These are phyloP conservation scores for Clangula hyemalis DNA, from an alignment of 2,797 vertebrate genomes.

Conservation along the genomic window DNA sequence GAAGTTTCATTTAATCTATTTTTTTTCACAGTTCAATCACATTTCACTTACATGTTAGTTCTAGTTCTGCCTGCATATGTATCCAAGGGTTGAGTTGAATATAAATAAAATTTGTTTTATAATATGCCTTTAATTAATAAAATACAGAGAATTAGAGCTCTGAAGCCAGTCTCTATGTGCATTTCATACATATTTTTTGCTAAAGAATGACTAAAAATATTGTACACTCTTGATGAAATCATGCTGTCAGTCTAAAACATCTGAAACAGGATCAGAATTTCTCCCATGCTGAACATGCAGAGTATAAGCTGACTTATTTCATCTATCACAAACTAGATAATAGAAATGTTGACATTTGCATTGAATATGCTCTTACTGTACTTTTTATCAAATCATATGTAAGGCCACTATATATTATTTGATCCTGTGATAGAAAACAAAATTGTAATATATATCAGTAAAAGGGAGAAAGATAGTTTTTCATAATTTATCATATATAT, in stretches of 20 bases:
- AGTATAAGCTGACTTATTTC: not conserved
- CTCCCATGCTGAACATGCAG: not conserved
- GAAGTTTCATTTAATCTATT: conserved; percentile 5
- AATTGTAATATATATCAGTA: not conserved
- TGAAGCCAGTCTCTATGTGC: not conserved
- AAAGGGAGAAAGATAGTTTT: not conserved
- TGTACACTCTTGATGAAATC: not conserved
- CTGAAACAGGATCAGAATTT: not conserved
- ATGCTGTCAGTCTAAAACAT: not conserved
- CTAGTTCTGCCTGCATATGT: not conserved
- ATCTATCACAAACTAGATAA: not conserved
- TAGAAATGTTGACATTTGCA: not conserved
- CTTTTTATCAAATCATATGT: not conserved
- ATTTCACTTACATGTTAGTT: not conserved
- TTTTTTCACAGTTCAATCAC: not conserved
- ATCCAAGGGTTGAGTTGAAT: not conserved
- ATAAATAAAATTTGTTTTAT: not conserved
- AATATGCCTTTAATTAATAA: not conserved
- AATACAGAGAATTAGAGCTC: not conserved
- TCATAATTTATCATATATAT: not conserved
- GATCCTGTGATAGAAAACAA: not conserved
- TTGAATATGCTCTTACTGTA: not conserved
- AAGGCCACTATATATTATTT: not conserved
- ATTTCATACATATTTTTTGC: not conserved
- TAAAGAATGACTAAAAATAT: not conserved